Evolutionary conservation across 2,797 vertebrate genomes (phyloP), one percentile per base, ranked within the genome.

Genomic region (Sebastes oblongus): DNA sequence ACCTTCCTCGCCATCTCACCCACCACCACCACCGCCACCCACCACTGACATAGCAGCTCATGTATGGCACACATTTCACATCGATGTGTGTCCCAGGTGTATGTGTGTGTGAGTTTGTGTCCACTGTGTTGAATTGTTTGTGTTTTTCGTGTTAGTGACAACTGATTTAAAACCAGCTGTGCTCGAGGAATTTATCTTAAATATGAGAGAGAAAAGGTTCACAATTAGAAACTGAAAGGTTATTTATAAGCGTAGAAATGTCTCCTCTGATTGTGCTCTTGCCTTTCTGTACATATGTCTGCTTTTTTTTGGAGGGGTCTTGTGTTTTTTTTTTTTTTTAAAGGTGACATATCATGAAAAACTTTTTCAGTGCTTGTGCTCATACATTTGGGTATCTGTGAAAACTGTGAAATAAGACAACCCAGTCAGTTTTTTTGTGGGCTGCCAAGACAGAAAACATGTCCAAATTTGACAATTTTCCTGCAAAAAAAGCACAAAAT

Each of bases 1-100:
- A 66, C 72, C 75, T 12, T 30, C 75, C 68, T 46, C 54, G 11
- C 75, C 81, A 87, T 84, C 69, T 58, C 80, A 85, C 42, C 74
- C 70, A 39, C 70, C 80, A 34, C 77, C 70, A 39, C 70, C 80
- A 34, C 82, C 64, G 39, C 78, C 77, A 67, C 32, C 70, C 80
- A 34, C 82, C 66, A 50, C 78, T 29, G 22, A 78, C 72, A 59
- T 25, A 20, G 67, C 34, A 50, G 55, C 18, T 81, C 78, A 25
- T 66, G 50, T 78, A 13, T 58, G 56, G 55, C 68, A 55, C 81
- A 66, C 67, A 24, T 76, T 66, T 74, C 46, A 77, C 72, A 25
- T 66, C 24, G 8, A n/a, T 81, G 72, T 80, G 72, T 55, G 82
- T 76, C 64, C 50, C 13, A 69, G 69, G 5, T 77, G 16, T 64